phyloP scores from a whole-genome alignment of 2,888 invertebrate genomes.

The Cyaniris semiargus region DNA sequence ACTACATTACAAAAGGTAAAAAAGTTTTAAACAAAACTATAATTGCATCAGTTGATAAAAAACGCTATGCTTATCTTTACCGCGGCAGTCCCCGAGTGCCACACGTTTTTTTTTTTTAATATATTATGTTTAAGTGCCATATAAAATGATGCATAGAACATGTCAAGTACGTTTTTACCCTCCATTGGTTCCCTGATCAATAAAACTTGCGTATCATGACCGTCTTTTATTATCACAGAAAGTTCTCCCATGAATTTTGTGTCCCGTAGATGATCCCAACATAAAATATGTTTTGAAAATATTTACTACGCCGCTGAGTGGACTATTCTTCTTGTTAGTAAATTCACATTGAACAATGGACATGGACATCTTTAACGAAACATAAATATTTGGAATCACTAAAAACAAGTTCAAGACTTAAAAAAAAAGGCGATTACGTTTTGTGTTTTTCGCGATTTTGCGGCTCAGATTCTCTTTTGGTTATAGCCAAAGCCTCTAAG shows the following conservation, averaged over 20 bases:
- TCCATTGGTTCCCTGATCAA: not conserved
- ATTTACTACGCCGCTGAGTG: not conserved
- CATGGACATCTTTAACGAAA: not conserved
- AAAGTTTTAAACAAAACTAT: too few species aligned
- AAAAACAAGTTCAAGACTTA: too few species aligned
- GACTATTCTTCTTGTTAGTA: not conserved
- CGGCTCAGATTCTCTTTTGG: too few species aligned
- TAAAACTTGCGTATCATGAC: constrained; percentile 9
- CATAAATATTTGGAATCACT: too few species aligned
- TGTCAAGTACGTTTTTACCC: constrained; percentile 14
- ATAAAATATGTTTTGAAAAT: constrained; percentile 15
- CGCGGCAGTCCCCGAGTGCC: too few species aligned
- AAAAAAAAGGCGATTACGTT: too few species aligned
- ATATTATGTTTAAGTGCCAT: not conserved
- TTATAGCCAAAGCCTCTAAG: too few species aligned
- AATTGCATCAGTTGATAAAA: too few species aligned
- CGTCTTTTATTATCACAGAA: constrained; percentile 5
- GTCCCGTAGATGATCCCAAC: constrained; percentile 6
- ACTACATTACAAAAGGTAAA: too few species aligned
- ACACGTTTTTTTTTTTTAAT: not conserved
- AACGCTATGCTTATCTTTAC: too few species aligned
- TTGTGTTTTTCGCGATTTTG: too few species aligned
- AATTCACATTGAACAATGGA: not conserved
- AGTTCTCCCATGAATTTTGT: not conserved
- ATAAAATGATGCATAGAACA: not conserved